These are phyloP conservation scores for Toxostoma redivivum DNA, from an alignment of 2,113 vertebrate genomes.

Conservation along the genomic window DNA sequence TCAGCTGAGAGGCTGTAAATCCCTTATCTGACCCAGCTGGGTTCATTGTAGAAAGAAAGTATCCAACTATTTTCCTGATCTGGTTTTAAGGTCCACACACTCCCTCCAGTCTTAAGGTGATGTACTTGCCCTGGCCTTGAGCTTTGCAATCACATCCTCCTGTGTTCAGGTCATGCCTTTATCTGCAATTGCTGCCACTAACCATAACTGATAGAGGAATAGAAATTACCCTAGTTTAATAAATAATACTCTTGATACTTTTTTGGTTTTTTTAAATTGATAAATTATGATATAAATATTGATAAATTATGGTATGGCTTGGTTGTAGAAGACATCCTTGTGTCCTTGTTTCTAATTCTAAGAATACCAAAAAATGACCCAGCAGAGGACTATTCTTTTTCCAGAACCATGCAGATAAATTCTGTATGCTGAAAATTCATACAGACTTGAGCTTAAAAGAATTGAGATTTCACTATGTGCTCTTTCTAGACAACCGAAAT, in stretches of 20 bases:
- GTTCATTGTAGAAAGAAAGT: not conserved
- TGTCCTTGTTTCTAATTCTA: not conserved
- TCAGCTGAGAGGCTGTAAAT: not conserved
- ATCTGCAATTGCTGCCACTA: not conserved
- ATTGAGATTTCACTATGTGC: not conserved
- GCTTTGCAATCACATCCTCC: not conserved
- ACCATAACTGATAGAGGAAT: not conserved
- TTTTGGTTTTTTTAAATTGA: not conserved
- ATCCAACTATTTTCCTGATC: not conserved
- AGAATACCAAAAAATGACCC: not conserved
- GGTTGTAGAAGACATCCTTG: not conserved
- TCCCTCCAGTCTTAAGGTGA: not conserved
- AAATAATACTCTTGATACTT: not conserved
- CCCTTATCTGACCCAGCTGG: not conserved
- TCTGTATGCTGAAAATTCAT: not conserved
- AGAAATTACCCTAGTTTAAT: not conserved
- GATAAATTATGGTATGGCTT: fast-evolving
- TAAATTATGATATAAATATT: fast-evolving
- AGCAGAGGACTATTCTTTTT: not conserved
- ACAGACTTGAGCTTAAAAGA: not conserved
- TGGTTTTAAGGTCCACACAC: not conserved
- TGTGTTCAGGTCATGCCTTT: not conserved
- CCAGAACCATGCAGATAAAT: not conserved
- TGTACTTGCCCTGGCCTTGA: not conserved
- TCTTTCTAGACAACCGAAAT: not conserved